These are phyloP conservation scores for Drosophila gunungcola DNA, from an alignment of 1,140 invertebrate genomes.

Conservation along the genomic window DNA sequence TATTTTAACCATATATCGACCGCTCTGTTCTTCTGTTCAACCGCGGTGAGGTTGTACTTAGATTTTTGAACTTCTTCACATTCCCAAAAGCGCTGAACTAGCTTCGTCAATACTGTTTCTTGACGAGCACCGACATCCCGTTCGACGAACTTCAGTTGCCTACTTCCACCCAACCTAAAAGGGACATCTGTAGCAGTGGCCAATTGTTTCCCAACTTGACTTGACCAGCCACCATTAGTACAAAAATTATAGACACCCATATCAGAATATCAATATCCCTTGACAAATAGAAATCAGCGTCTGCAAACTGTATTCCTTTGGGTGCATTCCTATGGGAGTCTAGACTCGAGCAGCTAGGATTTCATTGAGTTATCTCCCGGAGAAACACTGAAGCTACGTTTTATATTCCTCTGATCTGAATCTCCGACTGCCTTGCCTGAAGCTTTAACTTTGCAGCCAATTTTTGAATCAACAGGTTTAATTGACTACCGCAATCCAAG, in stretches of 20 bases:
- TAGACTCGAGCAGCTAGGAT: slow-evolving; percentile 2
- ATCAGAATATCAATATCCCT: slow-evolving; percentile 3
- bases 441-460: neutral
- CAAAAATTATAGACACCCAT: slow-evolving; percentile 4
- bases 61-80: neutral
- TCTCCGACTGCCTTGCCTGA: slow-evolving; percentile 1
- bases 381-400: neutral
- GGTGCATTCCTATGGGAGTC: neutral
- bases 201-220: slow-evolving; percentile 3
- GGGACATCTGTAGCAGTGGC: slow-evolving; percentile 7
- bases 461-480: slow-evolving; percentile 6
- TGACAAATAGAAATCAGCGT: slow-evolving; percentile 13
- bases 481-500: slow-evolving; percentile 8
- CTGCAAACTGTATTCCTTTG: slow-evolving; percentile 5
- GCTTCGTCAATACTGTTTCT: neutral
- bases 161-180: slow-evolving; percentile 11
- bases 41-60: neutral
- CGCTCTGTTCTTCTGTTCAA: neutral
- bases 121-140: neutral
- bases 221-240: slow-evolving; percentile 9
- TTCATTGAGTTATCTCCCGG: slow-evolving; percentile 9
- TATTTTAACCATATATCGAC: neutral
- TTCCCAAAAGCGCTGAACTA: slow-evolving; percentile 12
- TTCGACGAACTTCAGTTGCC: slow-evolving; percentile 1
- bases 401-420: slow-evolving; percentile 2